phyloP scores from a whole-genome alignment of 2,888 invertebrate species.

The Mongoloraphidia duomilia region DNA sequence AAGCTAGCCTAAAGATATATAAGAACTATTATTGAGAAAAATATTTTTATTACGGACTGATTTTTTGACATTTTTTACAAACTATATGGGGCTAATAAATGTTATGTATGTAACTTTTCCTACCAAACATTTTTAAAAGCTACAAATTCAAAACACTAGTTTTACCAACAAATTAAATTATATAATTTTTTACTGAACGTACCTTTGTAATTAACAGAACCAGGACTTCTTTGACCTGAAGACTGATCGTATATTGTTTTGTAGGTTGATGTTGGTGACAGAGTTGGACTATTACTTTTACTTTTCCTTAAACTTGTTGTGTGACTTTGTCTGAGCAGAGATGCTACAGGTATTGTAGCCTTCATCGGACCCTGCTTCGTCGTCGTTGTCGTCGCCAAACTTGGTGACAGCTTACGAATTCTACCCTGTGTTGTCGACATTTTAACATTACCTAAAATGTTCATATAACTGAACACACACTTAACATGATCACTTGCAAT shows the following conservation, averaged over 20 bases:
- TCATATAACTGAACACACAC: too few species aligned
- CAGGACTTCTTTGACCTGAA: conserved; percentile 59
- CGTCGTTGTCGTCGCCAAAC: conserved; percentile 24
- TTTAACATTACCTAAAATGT: too few species aligned
- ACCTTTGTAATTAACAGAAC: conserved; percentile 60
- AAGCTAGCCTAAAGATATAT: too few species aligned
- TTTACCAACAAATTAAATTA: too few species aligned
- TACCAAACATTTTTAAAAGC: background rate
- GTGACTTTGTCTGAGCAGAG: conserved; percentile 46
- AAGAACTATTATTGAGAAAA: too few species aligned
- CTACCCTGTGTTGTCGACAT: conserved; percentile 16
- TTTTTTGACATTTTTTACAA: too few species aligned
- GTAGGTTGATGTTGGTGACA: conserved; percentile 49
- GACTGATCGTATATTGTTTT: conserved; percentile 34
- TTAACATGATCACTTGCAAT: too few species aligned
- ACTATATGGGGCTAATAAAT: too few species aligned
- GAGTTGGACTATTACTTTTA: conserved; percentile 46
- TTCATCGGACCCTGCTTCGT: conserved; percentile 53
- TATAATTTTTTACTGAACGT: conserved; percentile 11
- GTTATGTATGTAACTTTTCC: too few species aligned
- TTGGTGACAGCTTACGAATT: conserved; percentile 53
- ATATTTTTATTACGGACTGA: too few species aligned
- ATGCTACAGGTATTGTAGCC: conserved; percentile 62
- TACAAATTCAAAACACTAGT: background rate
- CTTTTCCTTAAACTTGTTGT: conserved; percentile 38